A percentile compares a stretch with the other conserved stretches of the same genome.
Conservation (phyloP, 2,113 vertebrate genomes). For the Bos javanicus region DNA sequence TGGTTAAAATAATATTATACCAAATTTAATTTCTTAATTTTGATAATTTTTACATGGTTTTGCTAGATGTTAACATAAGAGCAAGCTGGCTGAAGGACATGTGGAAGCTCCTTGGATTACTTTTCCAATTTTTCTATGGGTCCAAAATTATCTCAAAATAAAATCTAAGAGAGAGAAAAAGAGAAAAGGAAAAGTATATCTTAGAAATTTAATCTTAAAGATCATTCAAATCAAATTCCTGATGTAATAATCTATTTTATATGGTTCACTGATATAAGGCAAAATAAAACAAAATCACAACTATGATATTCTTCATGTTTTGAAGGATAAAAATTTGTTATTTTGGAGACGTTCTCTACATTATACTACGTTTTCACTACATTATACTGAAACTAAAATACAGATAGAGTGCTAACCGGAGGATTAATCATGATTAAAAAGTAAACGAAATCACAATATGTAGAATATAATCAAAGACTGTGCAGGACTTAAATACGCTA, state of each 20-base stretch:
- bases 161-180: not conserved
- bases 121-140: not conserved
- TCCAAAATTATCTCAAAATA: not conserved
- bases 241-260: not conserved
- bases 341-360: not conserved
- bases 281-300: not conserved
- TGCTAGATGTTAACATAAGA: not conserved
- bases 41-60: not conserved
- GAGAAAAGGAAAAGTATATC: not conserved
- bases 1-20: not conserved
- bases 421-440: not conserved
- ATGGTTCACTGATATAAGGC: not conserved
- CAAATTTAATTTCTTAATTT: not conserved
- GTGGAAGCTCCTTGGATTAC: not conserved
- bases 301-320: not conserved
- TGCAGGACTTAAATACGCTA: not conserved
- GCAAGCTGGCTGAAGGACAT: fast-evolving
- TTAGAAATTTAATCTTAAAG: not conserved
- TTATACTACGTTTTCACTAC: not conserved
- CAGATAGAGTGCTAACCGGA: not conserved
- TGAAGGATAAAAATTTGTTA: not conserved
- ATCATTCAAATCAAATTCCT: not conserved
- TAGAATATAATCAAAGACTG: not conserved
- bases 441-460: not conserved
- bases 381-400: not conserved